Percentiles rank a stretch among this genome's conserved stretches.
phyloP scores from a whole-genome alignment of 2,113 vertebrate genomes.

The Motacilla alba region DNA sequence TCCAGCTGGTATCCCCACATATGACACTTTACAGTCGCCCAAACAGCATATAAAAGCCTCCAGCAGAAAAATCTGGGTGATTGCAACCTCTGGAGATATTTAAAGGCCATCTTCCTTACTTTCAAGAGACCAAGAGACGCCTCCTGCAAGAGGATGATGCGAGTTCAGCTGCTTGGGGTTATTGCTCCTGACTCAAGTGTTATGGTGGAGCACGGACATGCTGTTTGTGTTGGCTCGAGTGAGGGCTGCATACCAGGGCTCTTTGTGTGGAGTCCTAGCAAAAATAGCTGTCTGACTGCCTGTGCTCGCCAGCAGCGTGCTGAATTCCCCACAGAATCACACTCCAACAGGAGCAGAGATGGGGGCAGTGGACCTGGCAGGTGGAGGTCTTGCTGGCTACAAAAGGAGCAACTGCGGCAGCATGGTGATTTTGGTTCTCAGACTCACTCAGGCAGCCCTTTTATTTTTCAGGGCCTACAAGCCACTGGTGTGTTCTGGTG shows the following conservation, averaged over 20 bases:
- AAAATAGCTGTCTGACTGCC: conserved; percentile 19
- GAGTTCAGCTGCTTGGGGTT: conserved; percentile 44
- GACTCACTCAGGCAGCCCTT: fast-evolving
- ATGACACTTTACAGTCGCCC: neutral
- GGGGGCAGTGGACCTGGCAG: neutral
- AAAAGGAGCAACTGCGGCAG: neutral
- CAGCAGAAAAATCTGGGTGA: neutral
- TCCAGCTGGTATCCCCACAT: neutral
- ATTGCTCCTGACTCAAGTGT: neutral
- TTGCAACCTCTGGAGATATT: neutral
- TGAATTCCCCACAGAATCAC: neutral
- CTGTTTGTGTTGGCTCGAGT: conserved; percentile 28
- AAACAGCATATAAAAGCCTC: neutral
- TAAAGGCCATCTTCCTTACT: neutral
- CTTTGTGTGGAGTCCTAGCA: conserved; percentile 30
- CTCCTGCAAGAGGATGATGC: neutral
- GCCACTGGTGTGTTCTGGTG: neutral
- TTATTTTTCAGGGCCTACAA: neutral
- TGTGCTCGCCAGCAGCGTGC: fast-evolving
- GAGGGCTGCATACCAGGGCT: conserved; percentile 21
- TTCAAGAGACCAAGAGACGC: conserved; percentile 14
- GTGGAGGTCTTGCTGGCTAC: neutral
- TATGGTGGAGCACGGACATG: neutral
- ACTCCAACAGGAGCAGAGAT: neutral
- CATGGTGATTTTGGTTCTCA: neutral